These are phyloP conservation scores for Tyria jacobaeae DNA, from an alignment of 2,888 invertebrate species.

Conservation along the genomic window DNA sequence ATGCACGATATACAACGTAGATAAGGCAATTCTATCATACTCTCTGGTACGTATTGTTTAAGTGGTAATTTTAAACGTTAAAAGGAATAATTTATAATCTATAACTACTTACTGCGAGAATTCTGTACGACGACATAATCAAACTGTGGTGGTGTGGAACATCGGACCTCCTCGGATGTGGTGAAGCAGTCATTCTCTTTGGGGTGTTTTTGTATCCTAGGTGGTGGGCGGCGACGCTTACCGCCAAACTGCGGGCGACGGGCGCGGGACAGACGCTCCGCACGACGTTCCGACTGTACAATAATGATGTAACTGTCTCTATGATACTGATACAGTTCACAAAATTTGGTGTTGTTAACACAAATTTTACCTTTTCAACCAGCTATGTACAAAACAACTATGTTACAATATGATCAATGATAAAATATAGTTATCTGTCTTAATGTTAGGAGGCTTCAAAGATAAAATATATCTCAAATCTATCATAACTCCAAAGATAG, in stretches of 20 bases:
- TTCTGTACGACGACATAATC: conserved; percentile 75
- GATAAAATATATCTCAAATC: not conserved
- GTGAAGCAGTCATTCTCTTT: conserved; percentile 75
- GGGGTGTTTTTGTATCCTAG: conserved; percentile 68
- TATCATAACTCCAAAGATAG: not conserved
- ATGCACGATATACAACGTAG: too few species aligned
- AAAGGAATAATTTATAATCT: too few species aligned
- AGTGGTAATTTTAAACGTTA: too few species aligned
- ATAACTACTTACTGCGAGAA: conserved; percentile 66
- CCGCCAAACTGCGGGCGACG: conserved; percentile 77
- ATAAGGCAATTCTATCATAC: not conserved
- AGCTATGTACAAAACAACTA: not conserved
- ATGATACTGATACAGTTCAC: not conserved
- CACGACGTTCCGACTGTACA: conserved; percentile 78
- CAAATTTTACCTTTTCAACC: not conserved
- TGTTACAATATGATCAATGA: not conserved
- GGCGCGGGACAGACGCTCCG: conserved; percentile 77
- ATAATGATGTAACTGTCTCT: not conserved
- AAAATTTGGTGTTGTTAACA: too few species aligned
- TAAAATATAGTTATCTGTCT: not conserved
- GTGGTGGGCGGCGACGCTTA: conserved; percentile 72
- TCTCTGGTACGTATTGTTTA: too few species aligned
- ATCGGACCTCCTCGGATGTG: conserved; percentile 68
- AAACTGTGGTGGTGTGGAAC: conserved; percentile 73
- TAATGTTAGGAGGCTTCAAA: not conserved